phyloP scores from a whole-genome alignment of 1,140 invertebrate genomes.

The Myzus persicae region DNA sequence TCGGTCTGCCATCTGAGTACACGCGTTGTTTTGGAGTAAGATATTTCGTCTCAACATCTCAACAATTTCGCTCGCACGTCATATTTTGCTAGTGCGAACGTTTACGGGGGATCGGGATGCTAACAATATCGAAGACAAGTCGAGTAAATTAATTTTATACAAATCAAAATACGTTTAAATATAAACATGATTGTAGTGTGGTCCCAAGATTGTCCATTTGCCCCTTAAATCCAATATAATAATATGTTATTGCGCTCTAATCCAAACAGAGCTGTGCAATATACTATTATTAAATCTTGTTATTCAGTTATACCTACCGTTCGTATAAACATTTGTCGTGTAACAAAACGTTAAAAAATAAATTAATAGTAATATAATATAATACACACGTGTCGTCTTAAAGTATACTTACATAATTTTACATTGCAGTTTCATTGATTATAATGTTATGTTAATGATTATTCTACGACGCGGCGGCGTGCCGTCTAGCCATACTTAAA shows the following conservation, averaged over 20 bases:
- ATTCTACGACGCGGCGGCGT: not conserved
- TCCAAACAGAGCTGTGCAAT: conserved; percentile 3
- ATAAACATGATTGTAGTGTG: conserved; percentile 43
- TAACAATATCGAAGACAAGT: not conserved
- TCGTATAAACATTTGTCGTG: not conserved
- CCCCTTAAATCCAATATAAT: conserved; percentile 44
- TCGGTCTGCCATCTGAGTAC: too few relatives aligned
- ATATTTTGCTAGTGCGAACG: not conserved
- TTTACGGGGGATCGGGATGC: not conserved
- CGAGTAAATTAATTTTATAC: conserved; percentile 15
- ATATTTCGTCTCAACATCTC: not conserved
- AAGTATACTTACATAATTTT: not conserved
- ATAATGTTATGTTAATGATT: not conserved
- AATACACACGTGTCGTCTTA: not conserved
- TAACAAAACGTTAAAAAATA: not conserved
- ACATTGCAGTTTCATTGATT: not conserved
- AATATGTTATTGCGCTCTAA: not conserved
- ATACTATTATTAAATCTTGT: not conserved
- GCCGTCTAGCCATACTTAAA: not conserved
- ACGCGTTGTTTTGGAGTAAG: not conserved
- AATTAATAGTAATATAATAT: not conserved
- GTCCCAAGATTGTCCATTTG: conserved; percentile 49
- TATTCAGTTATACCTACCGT: not conserved
- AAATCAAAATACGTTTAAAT: conserved; percentile 24
- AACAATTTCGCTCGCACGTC: not conserved